Base-by-base conservation (phyloP, 1,140 invertebrate species). In the Trichonephila clavata region DNA sequence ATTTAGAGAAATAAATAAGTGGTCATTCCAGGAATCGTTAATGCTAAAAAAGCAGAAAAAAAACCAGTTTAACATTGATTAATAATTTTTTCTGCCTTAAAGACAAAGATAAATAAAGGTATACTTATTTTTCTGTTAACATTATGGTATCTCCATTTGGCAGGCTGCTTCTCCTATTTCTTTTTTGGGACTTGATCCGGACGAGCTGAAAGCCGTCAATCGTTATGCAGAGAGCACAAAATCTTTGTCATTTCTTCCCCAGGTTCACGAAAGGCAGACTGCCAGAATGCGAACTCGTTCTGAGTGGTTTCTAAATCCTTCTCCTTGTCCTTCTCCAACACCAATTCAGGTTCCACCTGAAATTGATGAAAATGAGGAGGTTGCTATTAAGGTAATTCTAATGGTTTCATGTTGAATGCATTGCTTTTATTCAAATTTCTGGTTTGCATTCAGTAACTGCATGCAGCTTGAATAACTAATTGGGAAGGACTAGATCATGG, bases 261-360 rank as follows among this genome's bases (percentile, higher is more conserved):
- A 98, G 97, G 98, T 99, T 93, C 98, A 99, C 96, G 98, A 99
- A 96, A 97, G 98, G 95, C 98, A 99, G 97, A 98, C 98, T 90
- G 98, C 97, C 95, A 97, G 98, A 94, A 99, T 99, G 98, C 97
- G 98, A 96, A 98, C 98, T 80, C 97, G 98, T 95, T 98, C 98
- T 80, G 98, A 99, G 96, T 99, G 98, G 98, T 99, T 99, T 96
- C 97, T 99, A 95, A 95, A 95, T 59, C 95, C 95, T 39, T 94
- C 94, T 77, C 94, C 92, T 63, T 94, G 94, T 71, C 92, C 94
- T 13, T 94, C 94, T 65, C 94, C 92, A 13, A 94, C 71, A 65
- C 92, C 92, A n/a, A 59, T 86, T 24, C 68, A 60, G 60, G 86
- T 92, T n/a, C 94, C 71, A 10, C 86, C 89, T 21, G 86, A 91